Evolutionary conservation across 2,113 vertebrate genomes (phyloP).

Genomic region (Nibea albiflora): DNA sequence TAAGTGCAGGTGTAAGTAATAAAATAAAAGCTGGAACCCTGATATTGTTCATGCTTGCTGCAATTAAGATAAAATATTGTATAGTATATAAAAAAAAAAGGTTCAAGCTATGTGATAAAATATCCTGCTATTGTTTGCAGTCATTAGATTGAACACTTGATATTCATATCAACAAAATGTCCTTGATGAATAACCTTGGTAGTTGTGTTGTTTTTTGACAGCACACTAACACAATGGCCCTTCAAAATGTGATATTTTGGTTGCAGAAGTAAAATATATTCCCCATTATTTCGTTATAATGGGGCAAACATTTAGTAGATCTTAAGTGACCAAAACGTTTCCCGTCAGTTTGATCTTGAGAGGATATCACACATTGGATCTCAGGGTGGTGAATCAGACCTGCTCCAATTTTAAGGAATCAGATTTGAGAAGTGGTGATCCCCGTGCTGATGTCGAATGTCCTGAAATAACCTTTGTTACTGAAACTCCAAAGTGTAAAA

Average conservation of each 20-base stretch:
- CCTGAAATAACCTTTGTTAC: slow-evolving; percentile 1
- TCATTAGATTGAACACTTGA: too few relatives aligned
- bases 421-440: not conserved
- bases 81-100: too few relatives aligned
- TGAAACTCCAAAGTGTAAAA: slow-evolving; percentile 1
- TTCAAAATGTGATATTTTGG: not conserved
- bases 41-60: not conserved
- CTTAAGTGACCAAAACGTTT: not conserved
- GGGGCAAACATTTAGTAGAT: not conserved
- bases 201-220: not conserved
- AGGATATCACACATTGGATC: not conserved
- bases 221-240: not conserved
- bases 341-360: not conserved
- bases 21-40: not conserved
- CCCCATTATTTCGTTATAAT: too few relatives aligned
- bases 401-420: too few relatives aligned
- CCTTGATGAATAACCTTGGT: not conserved
- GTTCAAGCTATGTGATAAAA: too few relatives aligned
- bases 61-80: slow-evolving; percentile 4
- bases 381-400: not conserved
- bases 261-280: not conserved
- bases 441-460: not conserved
- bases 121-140: too few relatives aligned
- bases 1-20: not conserved
- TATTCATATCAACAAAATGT: too few relatives aligned